Evolutionary conservation across 2,113 vertebrate genomes (phyloP), one percentile per base, ranked within the genome.

Genomic region (Halichoerus grypus): DNA sequence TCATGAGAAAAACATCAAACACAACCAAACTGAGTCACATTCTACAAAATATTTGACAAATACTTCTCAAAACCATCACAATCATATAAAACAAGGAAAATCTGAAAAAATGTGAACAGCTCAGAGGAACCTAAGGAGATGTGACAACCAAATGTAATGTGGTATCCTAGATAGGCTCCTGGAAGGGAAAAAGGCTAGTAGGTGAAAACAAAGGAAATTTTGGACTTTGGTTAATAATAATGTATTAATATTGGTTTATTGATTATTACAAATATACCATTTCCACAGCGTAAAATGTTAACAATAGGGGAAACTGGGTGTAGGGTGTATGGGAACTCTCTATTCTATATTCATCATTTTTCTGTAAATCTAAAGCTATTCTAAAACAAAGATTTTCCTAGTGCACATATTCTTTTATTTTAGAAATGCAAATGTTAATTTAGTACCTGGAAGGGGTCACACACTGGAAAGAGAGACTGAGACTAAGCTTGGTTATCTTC

Each of bases 361-460:
- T 85, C 91, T 72, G 6, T 86, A 85, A 91, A 85, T 80, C 61
- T 21, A 49, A 51, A 80, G 18, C 36, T 61, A 5, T 51, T 88
- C 36, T 65, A 77, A 80, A 81, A 59, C 84, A 88, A 46, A 92
- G 21, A 57, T 19, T 82, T 59, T 88, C 80, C 33, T 46, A 21
- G 59, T 79, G 36, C 3, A 61, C 22, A 18, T 42, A 46, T 67
- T 36, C 16, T 4, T 94, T 94, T 46, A n/a, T 82, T 67, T 97
- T 91, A 91, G 46, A 93, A 90, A 57, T 80, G 46, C 18, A 89
- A 63, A 86, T 39, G 4, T 36, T 80, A 76, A 89, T 85, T 80
- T 76, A 42, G 4, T 55, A 28, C 81, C 79, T 85, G n/a, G 39
- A 61, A 77, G 36, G 31, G 22, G 11, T 87, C 33, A 39, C 36